Base-by-base conservation (phyloP, 2,797 vertebrate genomes). In the Lepilemur septentrionalis region DNA sequence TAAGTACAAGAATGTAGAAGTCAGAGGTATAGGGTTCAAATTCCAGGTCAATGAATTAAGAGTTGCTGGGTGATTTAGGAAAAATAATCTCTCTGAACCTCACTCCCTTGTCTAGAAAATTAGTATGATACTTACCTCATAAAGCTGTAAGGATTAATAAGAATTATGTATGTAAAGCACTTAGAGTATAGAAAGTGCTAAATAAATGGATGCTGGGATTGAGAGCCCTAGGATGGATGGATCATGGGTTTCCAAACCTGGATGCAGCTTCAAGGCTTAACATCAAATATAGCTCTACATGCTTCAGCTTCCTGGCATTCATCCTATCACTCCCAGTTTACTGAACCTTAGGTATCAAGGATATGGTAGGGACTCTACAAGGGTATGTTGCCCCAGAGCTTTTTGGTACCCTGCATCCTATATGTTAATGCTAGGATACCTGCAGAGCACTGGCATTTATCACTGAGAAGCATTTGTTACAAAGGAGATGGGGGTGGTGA, bases 41-140 rank as follows among this genome's bases (percentile, higher is more conserved):
- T 81, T 55, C 76, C 83, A 95, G 59, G 55, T 88, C 78, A 69
- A 41, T 72, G 78, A 52, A 76, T 46, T 57, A 57, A 96, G 69
- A 94, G n/a, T 81, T 78, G 92, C 69, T 86, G 25, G 93, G 30
- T 95, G 79, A 75, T 57, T 69, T 78, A 65, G 76, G 67, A 70
- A 97, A 96, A 69, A 89, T 63, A 82, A 38, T 93, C 30, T 79
- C 38, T 89, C 69, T 90, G 48, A 67, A 88, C 35, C 35, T 96
- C 32, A 5, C 57, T 92, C 20, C 78, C 38, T 35, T 38, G 41
- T 59, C 35, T 73, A 89, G 55, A 96, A 96, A 97, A 82, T 89
- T 3, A 81, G 22, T 73, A 93, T 92, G 38, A 69, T 85, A 97
- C 96, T 97, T 97, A 97, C 96, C 96, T 95, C 83, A 75, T 81